A percentile compares a stretch with the other conserved stretches of the same genome.
Evolutionary conservation across 2,113 vertebrate species (phyloP).

Genomic region (Carlito syrichta): DNA sequence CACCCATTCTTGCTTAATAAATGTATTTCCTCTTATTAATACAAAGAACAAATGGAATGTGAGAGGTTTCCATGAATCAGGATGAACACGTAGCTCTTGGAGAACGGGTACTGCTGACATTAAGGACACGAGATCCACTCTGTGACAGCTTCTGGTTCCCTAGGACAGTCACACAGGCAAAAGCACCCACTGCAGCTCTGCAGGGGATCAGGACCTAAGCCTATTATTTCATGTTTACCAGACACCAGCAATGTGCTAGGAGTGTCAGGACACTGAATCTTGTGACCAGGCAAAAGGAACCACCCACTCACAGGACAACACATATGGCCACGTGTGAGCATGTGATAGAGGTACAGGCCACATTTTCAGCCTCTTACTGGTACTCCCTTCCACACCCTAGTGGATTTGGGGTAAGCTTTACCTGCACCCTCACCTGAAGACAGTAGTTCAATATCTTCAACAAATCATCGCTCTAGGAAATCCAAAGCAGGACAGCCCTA

Average conservation of each 20-base stretch:
- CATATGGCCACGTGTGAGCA: background rate
- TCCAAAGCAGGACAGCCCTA: background rate
- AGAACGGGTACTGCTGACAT: background rate
- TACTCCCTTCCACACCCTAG: background rate
- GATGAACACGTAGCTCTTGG: background rate
- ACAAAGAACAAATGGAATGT: background rate
- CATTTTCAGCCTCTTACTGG: background rate
- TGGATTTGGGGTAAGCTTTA: background rate
- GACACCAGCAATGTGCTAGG: background rate
- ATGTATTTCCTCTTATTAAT: background rate
- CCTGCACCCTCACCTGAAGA: background rate
- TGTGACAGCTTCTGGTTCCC: background rate
- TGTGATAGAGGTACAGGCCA: rapidly evolving
- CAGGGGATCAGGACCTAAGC: conserved; percentile 30
- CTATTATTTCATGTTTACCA: conserved; percentile 14
- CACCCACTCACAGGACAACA: background rate
- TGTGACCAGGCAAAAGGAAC: background rate
- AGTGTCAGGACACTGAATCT: background rate
- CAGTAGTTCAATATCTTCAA: background rate
- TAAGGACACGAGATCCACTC: background rate
- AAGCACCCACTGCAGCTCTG: background rate
- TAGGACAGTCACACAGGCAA: background rate
- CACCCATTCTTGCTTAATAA: background rate
- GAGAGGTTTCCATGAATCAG: conserved; percentile 18
- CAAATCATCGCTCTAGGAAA: background rate